Evolutionary conservation across 2,888 invertebrate species (phyloP), one percentile per base, ranked within the genome.

Genomic region (Cerceris ruficornis): DNA sequence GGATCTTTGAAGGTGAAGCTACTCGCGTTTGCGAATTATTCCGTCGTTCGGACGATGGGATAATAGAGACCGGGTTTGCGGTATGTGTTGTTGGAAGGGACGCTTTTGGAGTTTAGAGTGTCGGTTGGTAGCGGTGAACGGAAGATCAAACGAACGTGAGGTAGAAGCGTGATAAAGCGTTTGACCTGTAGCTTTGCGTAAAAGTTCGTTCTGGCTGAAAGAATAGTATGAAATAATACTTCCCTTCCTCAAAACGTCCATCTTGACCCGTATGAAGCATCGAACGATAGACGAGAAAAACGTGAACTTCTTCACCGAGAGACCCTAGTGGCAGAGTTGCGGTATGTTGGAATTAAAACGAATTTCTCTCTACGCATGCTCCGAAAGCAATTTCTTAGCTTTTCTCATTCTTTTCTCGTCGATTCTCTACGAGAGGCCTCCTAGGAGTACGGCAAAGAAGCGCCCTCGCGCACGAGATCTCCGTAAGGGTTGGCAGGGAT

Each of bases 1-100:
- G 61, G 69, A 49, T 59, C 64, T 68, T 43, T 68, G 61, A 54
- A 72, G 64, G 67, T 59, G 68, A 68, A 73, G 66, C 69, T 64
- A 28, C 50, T 50, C 75, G 65, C 75, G 67, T 70, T 55, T 62
- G 55, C 46, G 69, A 81, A 81, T 81, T 80, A 81, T 80, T 76
- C 74, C 64, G 76, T 80, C 76, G 70, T 58, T 14, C 57, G 28
- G 13, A 15, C 55, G 46, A 14, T 13, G 43, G 75, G 81, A 81
- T 81, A 81, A 80, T 61, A 75, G 75, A 65, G 75, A 68, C 68
- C 58, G 49, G 13, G 7, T 11, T 43, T 11, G 15, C 55, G 64
- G 68, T 64, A 77, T 69, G 78, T 75, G 78, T 86, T 86, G 82
- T 83, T 82, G 79, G 84, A 80, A 73, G 64, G 57, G 60, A 54